Conservation (phyloP, 1,140 invertebrate species). For the Drosophila equinoxialis region DNA sequence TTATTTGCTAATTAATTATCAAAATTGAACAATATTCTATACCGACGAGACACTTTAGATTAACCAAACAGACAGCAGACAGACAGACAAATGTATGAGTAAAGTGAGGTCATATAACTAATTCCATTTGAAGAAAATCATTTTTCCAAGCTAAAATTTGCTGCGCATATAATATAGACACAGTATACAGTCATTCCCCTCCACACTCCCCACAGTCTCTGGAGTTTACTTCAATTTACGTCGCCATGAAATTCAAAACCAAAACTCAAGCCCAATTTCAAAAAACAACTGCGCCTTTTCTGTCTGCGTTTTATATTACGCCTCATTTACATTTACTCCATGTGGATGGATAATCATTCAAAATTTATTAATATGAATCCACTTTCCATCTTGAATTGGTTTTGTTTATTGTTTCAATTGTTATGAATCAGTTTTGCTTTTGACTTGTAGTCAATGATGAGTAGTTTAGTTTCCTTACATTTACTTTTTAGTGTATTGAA, state of each 20-base stretch:
- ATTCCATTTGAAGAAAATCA: not conserved
- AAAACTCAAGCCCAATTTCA: not conserved
- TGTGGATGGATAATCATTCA: not conserved
- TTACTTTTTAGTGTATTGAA: no score
- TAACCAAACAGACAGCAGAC: not conserved
- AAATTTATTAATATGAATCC: not conserved
- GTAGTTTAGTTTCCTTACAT: no score
- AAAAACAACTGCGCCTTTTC: not conserved
- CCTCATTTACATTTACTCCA: not conserved
- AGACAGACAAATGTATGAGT: not conserved
- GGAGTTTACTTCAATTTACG: not conserved
- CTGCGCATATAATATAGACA: slow-evolving; percentile 1
- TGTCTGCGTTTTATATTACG: not conserved
- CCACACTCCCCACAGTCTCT: not conserved
- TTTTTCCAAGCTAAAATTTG: slow-evolving; percentile 3
- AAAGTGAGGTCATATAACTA: not conserved
- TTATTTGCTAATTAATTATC: slow-evolving; percentile 57
- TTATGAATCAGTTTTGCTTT: no score
- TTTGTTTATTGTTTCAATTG: no score
- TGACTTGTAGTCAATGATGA: no score
- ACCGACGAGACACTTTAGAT: slow-evolving; percentile 23
- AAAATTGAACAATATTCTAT: slow-evolving; percentile 10
- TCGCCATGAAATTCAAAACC: slow-evolving; percentile 7
- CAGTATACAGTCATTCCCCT: not conserved
- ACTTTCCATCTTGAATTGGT: not conserved